A percentile compares a stretch with the other conserved stretches of the same genome.
These are phyloP conservation scores for Globodera rostochiensis DNA, from an alignment of 1,140 invertebrate species.

Conservation along the genomic window DNA sequence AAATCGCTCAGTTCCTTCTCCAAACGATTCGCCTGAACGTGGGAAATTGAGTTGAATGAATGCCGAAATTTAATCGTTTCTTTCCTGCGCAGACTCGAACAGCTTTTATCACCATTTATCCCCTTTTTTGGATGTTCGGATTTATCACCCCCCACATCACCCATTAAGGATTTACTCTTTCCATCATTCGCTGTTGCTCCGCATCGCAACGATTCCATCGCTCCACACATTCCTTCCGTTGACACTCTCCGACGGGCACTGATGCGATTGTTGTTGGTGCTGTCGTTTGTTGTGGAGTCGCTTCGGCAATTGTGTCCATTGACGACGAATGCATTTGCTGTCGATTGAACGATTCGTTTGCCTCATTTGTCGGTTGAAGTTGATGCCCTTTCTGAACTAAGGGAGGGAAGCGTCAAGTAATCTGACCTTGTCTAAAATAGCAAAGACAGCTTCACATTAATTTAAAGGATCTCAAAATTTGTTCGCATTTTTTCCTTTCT, in stretches of 20 bases:
- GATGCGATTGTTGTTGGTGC: neutral
- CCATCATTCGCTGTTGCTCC: slow-evolving; percentile 53
- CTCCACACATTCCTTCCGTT: slow-evolving; percentile 41
- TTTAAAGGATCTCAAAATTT: no score
- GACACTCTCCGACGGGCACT: slow-evolving; percentile 40
- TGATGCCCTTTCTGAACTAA: neutral
- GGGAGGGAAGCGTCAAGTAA: no score
- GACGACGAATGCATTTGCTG: neutral
- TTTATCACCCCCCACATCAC: neutral
- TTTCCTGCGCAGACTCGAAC: slow-evolving; percentile 14
- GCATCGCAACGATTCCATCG: slow-evolving; percentile 41
- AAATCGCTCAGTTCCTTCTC: slow-evolving; percentile 45
- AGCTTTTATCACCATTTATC: no score
- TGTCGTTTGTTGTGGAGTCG: neutral
- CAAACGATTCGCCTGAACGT: slow-evolving; percentile 48
- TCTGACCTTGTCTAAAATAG: no score
- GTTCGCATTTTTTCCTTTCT: neutral
- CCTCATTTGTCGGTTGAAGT: neutral
- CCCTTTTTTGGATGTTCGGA: no score
- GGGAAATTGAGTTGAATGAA: slow-evolving; percentile 16
- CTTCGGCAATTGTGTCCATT: neutral
- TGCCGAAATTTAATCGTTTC: neutral
- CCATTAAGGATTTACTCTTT: slow-evolving; percentile 36
- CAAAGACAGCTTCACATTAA: neutral
- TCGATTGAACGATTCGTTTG: neutral